These are phyloP conservation scores for Phymorhynchus buccinoides DNA, from an alignment of 1,140 invertebrate species.

Conservation along the genomic window DNA sequence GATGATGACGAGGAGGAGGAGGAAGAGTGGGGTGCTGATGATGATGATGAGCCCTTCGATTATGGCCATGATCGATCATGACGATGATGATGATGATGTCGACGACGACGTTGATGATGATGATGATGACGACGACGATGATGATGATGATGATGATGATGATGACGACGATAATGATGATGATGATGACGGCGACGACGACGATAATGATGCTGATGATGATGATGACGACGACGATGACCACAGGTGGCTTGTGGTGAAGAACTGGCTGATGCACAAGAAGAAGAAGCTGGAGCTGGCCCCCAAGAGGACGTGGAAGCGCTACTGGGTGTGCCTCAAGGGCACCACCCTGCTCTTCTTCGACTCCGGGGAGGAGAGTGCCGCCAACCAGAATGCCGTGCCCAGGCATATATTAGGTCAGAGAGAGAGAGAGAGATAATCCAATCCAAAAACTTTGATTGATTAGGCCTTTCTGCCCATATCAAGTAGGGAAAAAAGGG, in stretches of 20 bases:
- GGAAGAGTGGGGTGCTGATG: too few species aligned
- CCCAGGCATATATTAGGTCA: conserved; percentile 70
- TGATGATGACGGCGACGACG: conserved; percentile 25
- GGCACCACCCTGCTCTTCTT: conserved; percentile 97
- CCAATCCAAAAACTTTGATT: too few species aligned
- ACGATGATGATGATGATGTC: conserved; percentile 3
- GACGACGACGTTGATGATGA: not conserved
- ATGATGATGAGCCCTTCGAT: not conserved
- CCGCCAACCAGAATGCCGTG: conserved; percentile 70
- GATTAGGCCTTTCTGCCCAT: too few species aligned
- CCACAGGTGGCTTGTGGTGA: conserved; percentile 93
- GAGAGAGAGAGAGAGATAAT: conserved; percentile 79
- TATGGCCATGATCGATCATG: not conserved
- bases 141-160: conserved; percentile 21
- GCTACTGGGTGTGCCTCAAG: conserved; percentile 98
- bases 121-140: conserved; percentile 21
- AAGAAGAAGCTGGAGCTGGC: conserved; percentile 94
- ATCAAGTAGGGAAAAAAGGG: too few species aligned
- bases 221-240: conserved; percentile 23
- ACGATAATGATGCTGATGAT: not conserved
- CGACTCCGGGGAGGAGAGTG: conserved; percentile 93
- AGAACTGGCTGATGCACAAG: conserved; percentile 97
- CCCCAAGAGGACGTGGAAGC: conserved; percentile 95
- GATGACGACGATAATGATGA: conserved; percentile 23
- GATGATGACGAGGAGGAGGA: not conserved